Evolutionary conservation across 2,797 vertebrate genomes (phyloP).

Genomic region (Sebastolobus altivelis): DNA sequence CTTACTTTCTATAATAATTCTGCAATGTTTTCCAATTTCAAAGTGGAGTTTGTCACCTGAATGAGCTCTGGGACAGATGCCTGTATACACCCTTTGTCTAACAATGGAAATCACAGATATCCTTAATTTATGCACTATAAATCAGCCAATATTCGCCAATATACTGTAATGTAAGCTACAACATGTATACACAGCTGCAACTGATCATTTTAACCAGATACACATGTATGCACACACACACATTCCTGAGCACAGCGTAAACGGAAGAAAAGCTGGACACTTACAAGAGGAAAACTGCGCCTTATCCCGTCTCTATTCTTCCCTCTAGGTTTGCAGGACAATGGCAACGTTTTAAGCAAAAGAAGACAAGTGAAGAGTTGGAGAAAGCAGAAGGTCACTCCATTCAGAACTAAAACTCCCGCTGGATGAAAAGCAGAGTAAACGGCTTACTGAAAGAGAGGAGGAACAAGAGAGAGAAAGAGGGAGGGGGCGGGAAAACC

Average conservation of each 20-base stretch:
- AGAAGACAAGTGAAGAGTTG: conserved; percentile 35
- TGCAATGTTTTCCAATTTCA: conserved; percentile 1
- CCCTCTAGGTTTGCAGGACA: conserved; percentile 43
- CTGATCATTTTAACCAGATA: conserved; percentile 1
- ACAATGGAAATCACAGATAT: conserved; percentile 8
- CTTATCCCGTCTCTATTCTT: conserved; percentile 36
- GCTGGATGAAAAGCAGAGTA: conserved; percentile 54
- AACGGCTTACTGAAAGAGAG: conserved; percentile 49
- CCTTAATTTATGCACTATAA: not conserved
- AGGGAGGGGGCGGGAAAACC: conserved; percentile 50
- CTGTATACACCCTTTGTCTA: conserved; percentile 11
- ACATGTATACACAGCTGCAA: conserved; percentile 9
- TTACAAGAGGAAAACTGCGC: conserved; percentile 61
- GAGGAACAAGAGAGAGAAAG: conserved; percentile 24
- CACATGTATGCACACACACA: conserved; percentile 22
- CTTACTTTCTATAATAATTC: not conserved
- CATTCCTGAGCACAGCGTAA: conserved; percentile 36
- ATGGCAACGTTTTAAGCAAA: conserved; percentile 45
- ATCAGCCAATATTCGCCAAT: conserved; percentile 4
- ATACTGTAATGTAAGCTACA: not conserved
- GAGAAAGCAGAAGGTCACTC: conserved; percentile 56
- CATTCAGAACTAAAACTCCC: conserved; percentile 56
- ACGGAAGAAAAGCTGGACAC: conserved; percentile 58
- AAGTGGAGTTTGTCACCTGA: conserved; percentile 12
- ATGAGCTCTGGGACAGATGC: not conserved